phyloP scores from a whole-genome alignment of 2,113 vertebrate species.

The Candoia aspera region DNA sequence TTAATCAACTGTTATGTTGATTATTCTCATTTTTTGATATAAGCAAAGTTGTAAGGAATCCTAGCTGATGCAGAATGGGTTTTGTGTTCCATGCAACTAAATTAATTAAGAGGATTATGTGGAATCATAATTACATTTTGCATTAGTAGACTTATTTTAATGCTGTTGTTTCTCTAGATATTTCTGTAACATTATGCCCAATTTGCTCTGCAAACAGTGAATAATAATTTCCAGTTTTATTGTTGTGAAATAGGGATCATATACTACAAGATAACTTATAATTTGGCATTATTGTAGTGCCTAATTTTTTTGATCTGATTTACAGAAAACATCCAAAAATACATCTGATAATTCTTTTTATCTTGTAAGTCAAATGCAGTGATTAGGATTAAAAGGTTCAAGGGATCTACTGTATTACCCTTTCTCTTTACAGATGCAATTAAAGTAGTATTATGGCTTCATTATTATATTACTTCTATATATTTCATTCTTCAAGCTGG shows the following conservation, averaged over 20 bases:
- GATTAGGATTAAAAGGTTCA: rapidly evolving
- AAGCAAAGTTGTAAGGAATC: neutral
- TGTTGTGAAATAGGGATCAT: neutral
- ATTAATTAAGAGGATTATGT: constrained; percentile 18
- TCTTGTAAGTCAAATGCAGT: constrained; percentile 1
- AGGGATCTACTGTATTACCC: neutral
- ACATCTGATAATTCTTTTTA: neutral
- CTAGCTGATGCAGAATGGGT: neutral
- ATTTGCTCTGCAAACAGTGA: neutral
- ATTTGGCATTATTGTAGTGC: constrained; percentile 12
- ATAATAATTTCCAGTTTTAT: constrained; percentile 1
- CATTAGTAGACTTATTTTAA: neutral
- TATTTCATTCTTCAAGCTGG: constrained; percentile 30
- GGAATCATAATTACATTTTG: constrained; percentile 16
- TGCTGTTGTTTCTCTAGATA: neutral
- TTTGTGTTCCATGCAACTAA: neutral
- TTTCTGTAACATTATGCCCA: neutral
- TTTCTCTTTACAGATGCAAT: neutral
- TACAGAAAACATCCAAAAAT: neutral
- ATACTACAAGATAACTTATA: neutral
- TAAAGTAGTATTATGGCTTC: constrained; percentile 6
- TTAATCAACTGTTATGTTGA: neutral
- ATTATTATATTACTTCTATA: constrained; percentile 31
- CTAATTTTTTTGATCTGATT: neutral
- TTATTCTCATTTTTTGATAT: constrained; percentile 6